Conservation (phyloP, 2,888 invertebrate genomes). For the Leptopterna dolabrata region DNA sequence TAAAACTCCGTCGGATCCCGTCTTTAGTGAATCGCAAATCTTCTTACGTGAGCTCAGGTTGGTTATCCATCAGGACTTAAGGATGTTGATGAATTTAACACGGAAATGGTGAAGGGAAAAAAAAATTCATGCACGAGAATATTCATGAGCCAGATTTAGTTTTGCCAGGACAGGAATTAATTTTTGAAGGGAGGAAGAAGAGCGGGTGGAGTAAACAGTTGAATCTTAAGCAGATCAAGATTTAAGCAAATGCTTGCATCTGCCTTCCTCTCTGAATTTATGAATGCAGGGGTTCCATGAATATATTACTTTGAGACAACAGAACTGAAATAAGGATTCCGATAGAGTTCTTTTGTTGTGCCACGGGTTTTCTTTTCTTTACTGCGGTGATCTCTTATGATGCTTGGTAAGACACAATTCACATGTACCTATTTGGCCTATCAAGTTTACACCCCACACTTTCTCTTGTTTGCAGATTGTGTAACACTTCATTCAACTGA, state of each 20-base stretch:
- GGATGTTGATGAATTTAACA: background rate
- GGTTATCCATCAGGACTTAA: background rate
- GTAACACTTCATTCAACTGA: too few relatives aligned
- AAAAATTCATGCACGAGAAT: background rate
- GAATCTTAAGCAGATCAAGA: slow-evolving; percentile 22
- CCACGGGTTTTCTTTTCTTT: too few relatives aligned
- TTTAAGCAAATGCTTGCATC: slow-evolving; percentile 37
- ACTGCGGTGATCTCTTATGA: too few relatives aligned
- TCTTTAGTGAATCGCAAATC: background rate
- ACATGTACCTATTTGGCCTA: too few relatives aligned
- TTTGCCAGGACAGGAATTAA: slow-evolving; percentile 35
- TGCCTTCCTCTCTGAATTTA: slow-evolving; percentile 2
- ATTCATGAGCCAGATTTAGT: slow-evolving; percentile 30
- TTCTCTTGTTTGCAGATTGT: too few relatives aligned
- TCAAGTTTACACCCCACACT: too few relatives aligned
- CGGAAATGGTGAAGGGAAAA: background rate
- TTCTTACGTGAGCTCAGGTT: background rate
- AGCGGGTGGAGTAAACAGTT: slow-evolving; percentile 20
- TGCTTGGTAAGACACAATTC: too few relatives aligned
- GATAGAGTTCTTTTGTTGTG: background rate
- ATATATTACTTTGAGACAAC: background rate
- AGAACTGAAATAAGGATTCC: background rate
- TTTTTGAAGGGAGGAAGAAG: background rate
- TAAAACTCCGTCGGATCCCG: background rate
- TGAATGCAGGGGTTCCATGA: slow-evolving; percentile 16